These are phyloP conservation scores for Sphaerophoria rueppellii DNA, from an alignment of 2,888 invertebrate species.

Conservation along the genomic window DNA sequence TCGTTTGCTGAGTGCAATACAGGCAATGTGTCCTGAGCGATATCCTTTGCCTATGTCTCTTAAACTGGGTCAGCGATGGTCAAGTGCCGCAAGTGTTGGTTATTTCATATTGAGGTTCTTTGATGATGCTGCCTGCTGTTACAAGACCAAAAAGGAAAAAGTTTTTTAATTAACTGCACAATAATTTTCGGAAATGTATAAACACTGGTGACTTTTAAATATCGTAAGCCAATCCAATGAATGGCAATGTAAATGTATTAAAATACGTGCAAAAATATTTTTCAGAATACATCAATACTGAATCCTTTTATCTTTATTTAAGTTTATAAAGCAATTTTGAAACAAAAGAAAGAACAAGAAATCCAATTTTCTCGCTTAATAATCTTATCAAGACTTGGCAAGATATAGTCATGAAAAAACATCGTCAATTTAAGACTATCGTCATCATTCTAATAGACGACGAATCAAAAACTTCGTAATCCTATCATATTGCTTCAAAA, in stretches of 20 bases:
- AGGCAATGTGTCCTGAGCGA: slow-evolving; percentile 30
- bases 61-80: slow-evolving; percentile 43
- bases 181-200: not conserved
- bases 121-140: not conserved
- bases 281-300: not conserved
- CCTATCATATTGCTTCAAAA: slow-evolving; percentile 39
- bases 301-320: not conserved
- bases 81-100: slow-evolving; percentile 30
- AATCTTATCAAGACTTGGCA: slow-evolving; percentile 49
- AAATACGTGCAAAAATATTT: not conserved
- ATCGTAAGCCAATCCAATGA: not conserved
- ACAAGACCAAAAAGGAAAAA: not conserved
- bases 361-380: slow-evolving; percentile 36
- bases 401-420: slow-evolving; percentile 50
- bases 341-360: slow-evolving; percentile 18
- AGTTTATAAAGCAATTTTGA: slow-evolving; percentile 31
- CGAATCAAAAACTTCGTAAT: slow-evolving; percentile 45
- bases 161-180: not conserved
- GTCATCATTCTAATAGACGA: not conserved
- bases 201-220: not conserved
- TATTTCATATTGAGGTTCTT: slow-evolving; percentile 10
- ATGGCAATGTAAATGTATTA: not conserved
- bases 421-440: slow-evolving; percentile 48
- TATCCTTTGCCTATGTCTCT: not conserved
- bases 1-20: slow-evolving; percentile 32